A percentile compares a stretch with the other conserved stretches of the same genome.
Conservation (phyloP, 2,113 vertebrate species). For the Columbina picui region DNA sequence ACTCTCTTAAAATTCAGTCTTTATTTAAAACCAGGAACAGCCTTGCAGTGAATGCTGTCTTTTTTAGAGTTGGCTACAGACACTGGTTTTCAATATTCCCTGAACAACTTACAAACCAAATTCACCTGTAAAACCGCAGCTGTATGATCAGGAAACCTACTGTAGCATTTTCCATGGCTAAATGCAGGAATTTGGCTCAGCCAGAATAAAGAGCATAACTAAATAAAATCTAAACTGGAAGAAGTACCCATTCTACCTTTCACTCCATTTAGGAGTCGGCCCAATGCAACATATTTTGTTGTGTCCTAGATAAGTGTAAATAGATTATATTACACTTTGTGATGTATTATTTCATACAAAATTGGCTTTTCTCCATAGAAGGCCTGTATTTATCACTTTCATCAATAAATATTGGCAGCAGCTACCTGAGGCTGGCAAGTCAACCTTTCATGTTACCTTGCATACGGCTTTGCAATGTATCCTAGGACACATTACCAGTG, state of each 20-base stretch:
- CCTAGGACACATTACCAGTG: background rate
- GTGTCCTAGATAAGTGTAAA: background rate
- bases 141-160: background rate
- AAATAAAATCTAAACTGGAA: background rate
- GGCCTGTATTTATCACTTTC: background rate
- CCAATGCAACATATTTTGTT: background rate
- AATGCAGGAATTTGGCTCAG: background rate
- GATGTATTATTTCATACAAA: background rate
- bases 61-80: background rate
- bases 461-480: background rate
- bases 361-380: background rate
- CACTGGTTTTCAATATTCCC: background rate
- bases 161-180: background rate
- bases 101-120: background rate
- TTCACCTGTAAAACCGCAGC: background rate
- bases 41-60: background rate
- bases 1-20: background rate
- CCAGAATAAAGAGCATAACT: background rate
- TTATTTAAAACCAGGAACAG: background rate
- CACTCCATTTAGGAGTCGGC: background rate
- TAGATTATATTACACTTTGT: background rate
- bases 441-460: background rate
- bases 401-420: background rate
- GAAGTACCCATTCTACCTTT: rapidly evolving
- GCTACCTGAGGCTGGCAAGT: background rate